These are phyloP conservation scores for Sclerurus mexicanus DNA, from an alignment of 2,113 vertebrate species.

Conservation along the genomic window DNA sequence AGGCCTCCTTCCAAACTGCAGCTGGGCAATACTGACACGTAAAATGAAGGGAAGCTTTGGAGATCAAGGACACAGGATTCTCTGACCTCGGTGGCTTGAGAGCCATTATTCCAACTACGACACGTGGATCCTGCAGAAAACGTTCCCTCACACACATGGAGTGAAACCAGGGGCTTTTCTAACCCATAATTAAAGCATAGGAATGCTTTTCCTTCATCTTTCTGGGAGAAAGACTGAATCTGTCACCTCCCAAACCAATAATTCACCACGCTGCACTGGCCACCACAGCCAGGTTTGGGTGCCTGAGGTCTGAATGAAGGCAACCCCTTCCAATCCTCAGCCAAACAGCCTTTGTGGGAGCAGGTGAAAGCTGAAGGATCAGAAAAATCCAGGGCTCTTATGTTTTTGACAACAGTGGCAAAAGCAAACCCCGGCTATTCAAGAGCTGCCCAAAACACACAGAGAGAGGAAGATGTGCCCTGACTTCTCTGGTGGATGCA, in stretches of 20 bases:
- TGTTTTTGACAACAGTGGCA: neutral
- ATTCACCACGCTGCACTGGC: neutral
- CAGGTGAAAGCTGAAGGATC: neutral
- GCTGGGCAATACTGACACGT: rapidly evolving
- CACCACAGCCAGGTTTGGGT: neutral
- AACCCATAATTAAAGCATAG: neutral
- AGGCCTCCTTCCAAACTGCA: neutral
- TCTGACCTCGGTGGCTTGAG: neutral
- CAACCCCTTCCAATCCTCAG: neutral
- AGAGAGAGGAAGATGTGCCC: neutral
- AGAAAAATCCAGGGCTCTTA: neutral
- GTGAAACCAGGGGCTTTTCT: neutral
- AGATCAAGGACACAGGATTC: neutral
- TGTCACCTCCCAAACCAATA: neutral
- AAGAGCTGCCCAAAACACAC: neutral
- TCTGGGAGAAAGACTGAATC: neutral
- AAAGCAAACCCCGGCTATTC: neutral
- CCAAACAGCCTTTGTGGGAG: neutral
- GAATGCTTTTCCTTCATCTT: neutral
- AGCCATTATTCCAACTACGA: neutral
- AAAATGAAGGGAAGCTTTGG: neutral
- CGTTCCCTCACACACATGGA: neutral
- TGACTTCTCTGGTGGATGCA: neutral
- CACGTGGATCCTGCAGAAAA: neutral
- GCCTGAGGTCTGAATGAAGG: neutral